phyloP scores from a whole-genome alignment of 2,888 invertebrate species.

The Tinea trinotella region DNA sequence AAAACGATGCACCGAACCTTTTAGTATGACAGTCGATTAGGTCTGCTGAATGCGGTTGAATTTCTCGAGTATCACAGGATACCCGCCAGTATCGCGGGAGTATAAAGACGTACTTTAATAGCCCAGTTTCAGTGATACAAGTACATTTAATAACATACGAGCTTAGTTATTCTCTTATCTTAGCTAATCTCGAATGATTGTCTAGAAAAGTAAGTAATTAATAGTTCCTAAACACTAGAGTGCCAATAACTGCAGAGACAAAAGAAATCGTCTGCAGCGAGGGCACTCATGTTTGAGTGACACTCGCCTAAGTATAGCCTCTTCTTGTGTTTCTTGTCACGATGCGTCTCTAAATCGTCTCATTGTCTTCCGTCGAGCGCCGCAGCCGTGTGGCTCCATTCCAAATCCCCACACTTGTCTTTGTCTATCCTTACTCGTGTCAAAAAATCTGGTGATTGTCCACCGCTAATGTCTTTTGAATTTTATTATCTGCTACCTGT shows the following conservation, averaged over 20 bases:
- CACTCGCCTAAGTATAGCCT: slow-evolving; percentile 14
- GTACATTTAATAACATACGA: too few species aligned
- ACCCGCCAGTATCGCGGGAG: too few species aligned
- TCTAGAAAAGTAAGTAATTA: too few species aligned
- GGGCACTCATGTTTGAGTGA: slow-evolving; percentile 15
- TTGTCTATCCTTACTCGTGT: slow-evolving; percentile 12
- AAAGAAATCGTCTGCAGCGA: slow-evolving; percentile 3
- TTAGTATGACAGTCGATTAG: too few species aligned
- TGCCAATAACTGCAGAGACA: neutral
- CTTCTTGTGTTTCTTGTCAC: slow-evolving; percentile 21
- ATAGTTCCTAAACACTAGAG: neutral
- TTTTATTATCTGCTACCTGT: neutral
- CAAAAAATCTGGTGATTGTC: slow-evolving; percentile 18
- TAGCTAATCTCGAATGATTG: too few species aligned
- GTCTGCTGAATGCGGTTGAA: too few species aligned
- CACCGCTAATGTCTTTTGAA: slow-evolving; percentile 17
- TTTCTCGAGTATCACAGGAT: too few species aligned
- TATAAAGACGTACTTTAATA: too few species aligned
- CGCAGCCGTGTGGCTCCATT: slow-evolving; percentile 21
- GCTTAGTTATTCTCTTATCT: too few species aligned
- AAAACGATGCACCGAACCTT: too few species aligned
- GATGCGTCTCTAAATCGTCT: slow-evolving; percentile 21
- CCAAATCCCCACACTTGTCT: slow-evolving; percentile 21
- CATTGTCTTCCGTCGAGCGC: slow-evolving; percentile 19
- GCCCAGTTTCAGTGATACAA: too few species aligned